phyloP scores from a whole-genome alignment of 2,888 invertebrate genomes.

The Agrilus cyanescens region DNA sequence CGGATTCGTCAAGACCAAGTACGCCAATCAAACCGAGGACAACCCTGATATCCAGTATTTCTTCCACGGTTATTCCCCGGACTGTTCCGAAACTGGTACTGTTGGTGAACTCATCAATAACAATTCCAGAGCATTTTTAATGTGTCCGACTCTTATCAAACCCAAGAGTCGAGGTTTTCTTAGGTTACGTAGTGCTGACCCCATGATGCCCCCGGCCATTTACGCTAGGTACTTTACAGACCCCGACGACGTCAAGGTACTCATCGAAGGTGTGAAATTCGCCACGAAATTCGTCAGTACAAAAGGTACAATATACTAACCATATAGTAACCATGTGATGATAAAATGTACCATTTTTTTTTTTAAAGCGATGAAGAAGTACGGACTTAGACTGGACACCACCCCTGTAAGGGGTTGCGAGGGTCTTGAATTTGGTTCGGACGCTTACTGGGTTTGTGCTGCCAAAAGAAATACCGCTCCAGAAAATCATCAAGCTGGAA shows the following conservation, averaged over 20 bases:
- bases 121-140: too few species aligned
- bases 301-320: slow-evolving; percentile 33
- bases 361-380: slow-evolving; percentile 37
- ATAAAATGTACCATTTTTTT: background rate
- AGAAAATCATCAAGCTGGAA: slow-evolving; percentile 50
- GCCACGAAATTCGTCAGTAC: slow-evolving; percentile 58
- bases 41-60: too few species aligned
- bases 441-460: slow-evolving; percentile 48
- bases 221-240: slow-evolving; percentile 69
- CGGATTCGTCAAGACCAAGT: too few species aligned
- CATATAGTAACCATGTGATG: too few species aligned
- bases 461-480: slow-evolving; percentile 43
- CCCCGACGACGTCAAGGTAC: slow-evolving; percentile 61
- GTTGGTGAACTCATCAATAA: too few species aligned
- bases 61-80: too few species aligned
- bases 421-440: slow-evolving; percentile 54
- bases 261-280: slow-evolving; percentile 73
- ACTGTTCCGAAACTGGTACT: too few species aligned
- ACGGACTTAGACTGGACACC: slow-evolving; percentile 60
- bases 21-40: too few species aligned
- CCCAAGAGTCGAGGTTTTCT: slow-evolving; percentile 76
- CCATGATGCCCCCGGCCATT: slow-evolving; percentile 69
- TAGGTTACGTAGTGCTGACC: slow-evolving; percentile 60
- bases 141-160: slow-evolving; percentile 46
- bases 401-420: slow-evolving; percentile 65